Evolutionary conservation across 1,140 invertebrate species (phyloP).

Genomic region (Sarcophaga peregrina): DNA sequence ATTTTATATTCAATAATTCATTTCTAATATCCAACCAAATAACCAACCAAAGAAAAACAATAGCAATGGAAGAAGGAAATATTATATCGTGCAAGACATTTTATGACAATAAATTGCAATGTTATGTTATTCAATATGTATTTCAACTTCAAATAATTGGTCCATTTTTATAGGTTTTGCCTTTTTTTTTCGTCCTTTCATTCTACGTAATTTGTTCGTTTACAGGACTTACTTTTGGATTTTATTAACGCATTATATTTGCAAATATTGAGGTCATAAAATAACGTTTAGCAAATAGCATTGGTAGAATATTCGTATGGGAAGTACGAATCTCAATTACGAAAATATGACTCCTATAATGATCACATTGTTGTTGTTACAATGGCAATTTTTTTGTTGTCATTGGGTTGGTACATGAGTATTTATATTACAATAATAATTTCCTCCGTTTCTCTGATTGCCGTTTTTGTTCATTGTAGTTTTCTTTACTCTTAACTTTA

Average conservation of each 20-base stretch:
- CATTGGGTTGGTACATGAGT: neutral
- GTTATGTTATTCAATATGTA: conserved; percentile 9
- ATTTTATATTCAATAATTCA: conserved; percentile 3
- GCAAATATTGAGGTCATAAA: conserved; percentile 27
- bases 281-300: neutral
- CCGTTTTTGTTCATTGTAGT: neutral
- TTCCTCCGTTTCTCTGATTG: neutral
- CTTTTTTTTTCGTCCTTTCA: neutral
- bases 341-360: neutral
- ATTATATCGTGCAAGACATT: neutral
- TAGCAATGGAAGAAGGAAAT: neutral
- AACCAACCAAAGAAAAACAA: neutral
- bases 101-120: neutral
- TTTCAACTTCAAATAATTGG: conserved; percentile 16
- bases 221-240: neutral
- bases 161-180: neutral
- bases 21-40: neutral
- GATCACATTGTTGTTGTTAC: neutral
- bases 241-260: conserved; percentile 27
- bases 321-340: conserved; percentile 12
- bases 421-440: neutral
- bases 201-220: neutral
- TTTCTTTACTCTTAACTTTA: neutral
- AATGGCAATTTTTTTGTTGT: too few relatives aligned
- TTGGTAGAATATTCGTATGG: neutral